Conservation (phyloP, 2,113 vertebrate genomes). For the Calidris pugnax region DNA sequence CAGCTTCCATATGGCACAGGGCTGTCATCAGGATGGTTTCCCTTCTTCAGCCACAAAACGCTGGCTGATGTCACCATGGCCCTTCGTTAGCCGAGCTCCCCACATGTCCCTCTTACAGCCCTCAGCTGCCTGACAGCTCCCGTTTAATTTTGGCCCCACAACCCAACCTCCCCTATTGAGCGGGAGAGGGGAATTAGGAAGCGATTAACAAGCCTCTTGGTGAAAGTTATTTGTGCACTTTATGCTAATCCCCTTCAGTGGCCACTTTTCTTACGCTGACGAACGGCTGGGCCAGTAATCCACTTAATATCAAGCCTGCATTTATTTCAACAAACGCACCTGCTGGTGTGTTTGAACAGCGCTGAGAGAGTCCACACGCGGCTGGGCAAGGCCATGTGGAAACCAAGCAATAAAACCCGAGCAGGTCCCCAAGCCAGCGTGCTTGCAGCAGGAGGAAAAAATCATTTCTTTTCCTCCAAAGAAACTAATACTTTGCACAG, state of each 20-base stretch:
- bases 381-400: not conserved
- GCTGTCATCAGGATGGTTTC: not conserved
- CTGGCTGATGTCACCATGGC: not conserved
- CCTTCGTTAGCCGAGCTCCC: not conserved
- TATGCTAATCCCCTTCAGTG: slow-evolving; percentile 15
- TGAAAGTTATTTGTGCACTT: slow-evolving; percentile 7
- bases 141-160: not conserved
- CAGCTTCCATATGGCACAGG: rapidly evolving
- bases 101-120: not conserved
- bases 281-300: not conserved
- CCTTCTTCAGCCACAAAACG: rapidly evolving
- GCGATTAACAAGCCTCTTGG: not conserved
- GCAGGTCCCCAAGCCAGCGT: rapidly evolving
- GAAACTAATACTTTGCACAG: not conserved
- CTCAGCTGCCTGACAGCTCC: not conserved
- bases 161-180: not conserved
- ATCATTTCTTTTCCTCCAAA: not conserved
- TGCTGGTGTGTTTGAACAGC: not conserved
- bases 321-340: not conserved
- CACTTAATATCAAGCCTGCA: not conserved
- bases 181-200: not conserved
- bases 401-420: not conserved
- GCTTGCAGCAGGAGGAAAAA: not conserved
- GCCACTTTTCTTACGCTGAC: not conserved
- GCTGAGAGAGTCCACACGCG: not conserved